phyloP scores from a whole-genome alignment of 2,888 invertebrate species.

The Macropis europaea region DNA sequence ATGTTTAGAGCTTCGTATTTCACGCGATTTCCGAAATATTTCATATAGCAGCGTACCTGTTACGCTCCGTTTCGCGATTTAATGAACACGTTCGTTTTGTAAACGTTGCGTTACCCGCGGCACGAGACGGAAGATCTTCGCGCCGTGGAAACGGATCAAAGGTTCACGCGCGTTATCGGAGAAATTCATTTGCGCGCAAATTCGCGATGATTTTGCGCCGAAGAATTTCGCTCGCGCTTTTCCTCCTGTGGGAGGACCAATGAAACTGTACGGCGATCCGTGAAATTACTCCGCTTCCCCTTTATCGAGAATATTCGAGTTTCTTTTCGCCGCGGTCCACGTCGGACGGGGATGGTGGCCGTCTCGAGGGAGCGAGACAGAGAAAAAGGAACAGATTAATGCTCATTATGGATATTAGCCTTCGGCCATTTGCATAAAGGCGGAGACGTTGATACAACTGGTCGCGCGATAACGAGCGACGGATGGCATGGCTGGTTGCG shows the following conservation, averaged over 20 bases:
- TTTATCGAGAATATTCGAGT: conserved; percentile 10
- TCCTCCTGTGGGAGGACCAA: conserved; percentile 11
- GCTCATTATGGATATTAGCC: conserved; percentile 75
- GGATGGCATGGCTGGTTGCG: conserved; percentile 45
- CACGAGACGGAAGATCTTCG: too few species aligned
- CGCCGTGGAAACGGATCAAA: too few species aligned
- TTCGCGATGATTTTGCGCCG: too few species aligned
- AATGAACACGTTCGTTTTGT: too few species aligned
- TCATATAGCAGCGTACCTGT: too few species aligned
- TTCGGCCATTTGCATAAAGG: conserved; percentile 73
- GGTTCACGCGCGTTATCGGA: too few species aligned
- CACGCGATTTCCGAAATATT: too few species aligned
- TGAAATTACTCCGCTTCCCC: conserved; percentile 15
- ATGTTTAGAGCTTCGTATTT: too few species aligned
- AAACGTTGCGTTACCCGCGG: too few species aligned
- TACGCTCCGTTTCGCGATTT: too few species aligned
- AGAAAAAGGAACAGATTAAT: conserved; percentile 74
- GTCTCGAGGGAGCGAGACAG: conserved; percentile 59
- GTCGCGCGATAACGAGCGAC: conserved; percentile 69
- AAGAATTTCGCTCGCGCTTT: too few species aligned
- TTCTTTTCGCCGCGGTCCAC: not conserved
- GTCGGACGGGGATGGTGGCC: conserved; percentile 46
- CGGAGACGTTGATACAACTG: conserved; percentile 72
- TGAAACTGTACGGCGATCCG: conserved; percentile 29
- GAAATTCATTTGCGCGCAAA: not conserved